These are phyloP conservation scores for Tangara arthus DNA, from an alignment of 2,797 vertebrate genomes.

Conservation along the genomic window DNA sequence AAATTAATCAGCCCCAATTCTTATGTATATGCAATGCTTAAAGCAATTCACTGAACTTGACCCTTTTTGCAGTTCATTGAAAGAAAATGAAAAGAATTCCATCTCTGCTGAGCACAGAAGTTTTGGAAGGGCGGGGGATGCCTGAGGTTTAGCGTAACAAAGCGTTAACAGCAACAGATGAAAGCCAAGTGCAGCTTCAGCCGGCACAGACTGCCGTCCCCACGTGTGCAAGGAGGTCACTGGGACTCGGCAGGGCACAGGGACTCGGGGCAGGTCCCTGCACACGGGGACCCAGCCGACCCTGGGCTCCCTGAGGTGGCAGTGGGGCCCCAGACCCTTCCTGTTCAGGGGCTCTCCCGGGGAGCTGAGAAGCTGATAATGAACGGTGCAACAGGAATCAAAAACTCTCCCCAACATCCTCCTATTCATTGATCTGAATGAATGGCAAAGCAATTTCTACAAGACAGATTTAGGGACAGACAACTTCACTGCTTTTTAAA, in stretches of 20 bases:
- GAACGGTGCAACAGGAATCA: background rate
- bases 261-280: background rate
- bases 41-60: slow-evolving; percentile 3
- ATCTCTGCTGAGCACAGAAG: background rate
- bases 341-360: accelerated
- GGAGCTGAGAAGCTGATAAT: background rate
- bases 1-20: background rate
- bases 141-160: background rate
- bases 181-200: background rate
- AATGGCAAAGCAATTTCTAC: background rate
- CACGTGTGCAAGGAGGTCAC: background rate
- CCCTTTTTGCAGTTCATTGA: background rate
- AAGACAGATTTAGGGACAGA: background rate
- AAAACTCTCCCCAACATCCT: background rate
- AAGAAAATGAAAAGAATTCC: background rate
- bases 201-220: background rate
- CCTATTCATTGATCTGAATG: background rate
- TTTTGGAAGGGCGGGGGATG: background rate
- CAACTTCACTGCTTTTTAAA: background rate
- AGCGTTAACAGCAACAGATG: background rate
- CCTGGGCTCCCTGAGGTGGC: accelerated
- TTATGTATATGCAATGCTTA: background rate
- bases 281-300: background rate
- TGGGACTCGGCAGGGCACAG: background rate
- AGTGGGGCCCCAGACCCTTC: background rate